Evolutionary conservation across 1,140 invertebrate genomes (phyloP), one percentile per base, ranked within the genome.

Genomic region (Drosophila jambulina): DNA sequence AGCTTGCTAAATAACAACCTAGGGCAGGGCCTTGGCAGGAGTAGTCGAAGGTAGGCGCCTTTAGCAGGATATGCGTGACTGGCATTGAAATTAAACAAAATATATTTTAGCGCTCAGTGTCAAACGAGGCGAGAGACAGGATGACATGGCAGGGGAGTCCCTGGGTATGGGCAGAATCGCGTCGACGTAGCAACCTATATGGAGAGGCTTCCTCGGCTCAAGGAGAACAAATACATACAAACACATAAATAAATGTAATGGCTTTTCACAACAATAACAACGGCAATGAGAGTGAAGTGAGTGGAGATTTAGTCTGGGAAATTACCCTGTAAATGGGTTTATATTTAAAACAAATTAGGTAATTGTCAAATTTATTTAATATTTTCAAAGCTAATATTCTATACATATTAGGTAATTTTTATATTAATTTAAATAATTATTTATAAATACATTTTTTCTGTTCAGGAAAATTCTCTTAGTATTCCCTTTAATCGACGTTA

Each of bases 191-290:
- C 51, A 80, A 76, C 80, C 65, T 36, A 78, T 42, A 78, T 42
- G 21, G 48, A 45, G 63, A 60, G 54, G 75, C 64, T 56, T 70
- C 76, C 71, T 48, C 40, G 43, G 64, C 49, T 57, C 42, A 65
- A n/a, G 48, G 65, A 40, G 34, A 56, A 57, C 25, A 67, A 49
- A 51, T 12, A 49, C 46, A 59, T 42, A 46, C 68, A 78, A 71
- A 84, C 67, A 85, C 82, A 86, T 86, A 86, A 86, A 87, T 86
- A 86, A 87, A 88, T 87, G 76, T 80, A 87, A 87, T 84, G 77
- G 80, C 80, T 51, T 87, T 83, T 79, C 65, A 53, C 57, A 78
- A 58, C 67, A 72, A 48, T 62, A 87, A 59, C 67, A 80, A 77
- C 25, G 60, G 27, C 25, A 29, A 63, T 62, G 60, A 58, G 46